Percentiles rank a stretch among this genome's conserved stretches.
Conservation (phyloP, 2,888 invertebrate genomes). For the Eupeodes luniger region DNA sequence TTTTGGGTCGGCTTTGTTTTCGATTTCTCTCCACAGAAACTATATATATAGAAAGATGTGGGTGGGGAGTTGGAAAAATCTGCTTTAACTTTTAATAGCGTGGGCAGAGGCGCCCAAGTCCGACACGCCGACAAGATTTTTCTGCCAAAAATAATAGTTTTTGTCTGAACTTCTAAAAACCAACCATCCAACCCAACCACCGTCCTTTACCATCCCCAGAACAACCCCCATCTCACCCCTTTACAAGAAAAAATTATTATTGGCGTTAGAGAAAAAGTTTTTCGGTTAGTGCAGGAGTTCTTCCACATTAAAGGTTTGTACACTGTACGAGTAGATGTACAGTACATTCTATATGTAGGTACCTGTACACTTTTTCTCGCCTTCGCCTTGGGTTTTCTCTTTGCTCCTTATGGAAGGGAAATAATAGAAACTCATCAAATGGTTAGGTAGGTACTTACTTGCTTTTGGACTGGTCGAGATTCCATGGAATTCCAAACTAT, state of each 20-base stretch:
- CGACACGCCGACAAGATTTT: slow-evolving; percentile 34
- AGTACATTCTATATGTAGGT: not conserved
- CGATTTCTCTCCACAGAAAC: not conserved
- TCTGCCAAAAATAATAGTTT: slow-evolving; percentile 44
- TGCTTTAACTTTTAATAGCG: slow-evolving; percentile 27
- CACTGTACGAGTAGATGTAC: too few species aligned
- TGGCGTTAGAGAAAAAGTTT: slow-evolving; percentile 56
- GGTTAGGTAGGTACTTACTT: slow-evolving; percentile 79
- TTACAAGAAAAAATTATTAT: slow-evolving; percentile 43
- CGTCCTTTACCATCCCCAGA: too few species aligned
- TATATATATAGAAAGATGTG: not conserved
- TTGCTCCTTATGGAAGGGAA: not conserved
- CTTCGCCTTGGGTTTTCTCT: not conserved
- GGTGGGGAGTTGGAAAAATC: not conserved
- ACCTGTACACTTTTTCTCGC: not conserved
- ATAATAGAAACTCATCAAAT: slow-evolving; percentile 70
- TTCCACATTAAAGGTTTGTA: slow-evolving; percentile 3
- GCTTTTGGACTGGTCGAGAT: slow-evolving; percentile 87
- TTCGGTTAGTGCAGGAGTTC: slow-evolving; percentile 58
- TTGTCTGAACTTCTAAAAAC: slow-evolving; percentile 17
- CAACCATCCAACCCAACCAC: not conserved
- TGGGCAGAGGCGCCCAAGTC: slow-evolving; percentile 23
- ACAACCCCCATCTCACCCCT: not conserved
- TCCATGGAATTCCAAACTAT: slow-evolving; percentile 92
- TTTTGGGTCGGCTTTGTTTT: slow-evolving; percentile 23